Evolutionary conservation across 2,113 vertebrate species (phyloP), one percentile per base, ranked within the genome.

Genomic region (Megalops atlanticus): DNA sequence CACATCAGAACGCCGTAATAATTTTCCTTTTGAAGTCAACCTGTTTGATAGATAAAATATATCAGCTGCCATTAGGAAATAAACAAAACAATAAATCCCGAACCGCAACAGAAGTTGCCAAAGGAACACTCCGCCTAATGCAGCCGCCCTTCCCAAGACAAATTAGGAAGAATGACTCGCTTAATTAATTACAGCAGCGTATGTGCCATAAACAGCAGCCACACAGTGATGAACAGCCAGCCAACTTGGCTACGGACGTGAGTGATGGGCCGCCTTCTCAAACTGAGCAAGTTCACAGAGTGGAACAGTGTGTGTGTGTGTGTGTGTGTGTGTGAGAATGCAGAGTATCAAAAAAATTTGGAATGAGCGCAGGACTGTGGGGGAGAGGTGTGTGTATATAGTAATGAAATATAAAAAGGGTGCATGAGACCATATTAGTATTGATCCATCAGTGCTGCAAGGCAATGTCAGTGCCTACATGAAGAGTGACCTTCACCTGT

Each of bases 11-110:
- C n/a, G n/a, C n/a, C n/a, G n/a, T n/a, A n/a, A n/a, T n/a, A n/a
- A n/a, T 64, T 31, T 15, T 24, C 58, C 31, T 64, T 64, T 21
- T 10, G n/a, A 64, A 64, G n/a, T 2, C 6, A 64, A 31, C n/a
- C 58, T 64, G 24, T 31, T 31, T 5, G 18, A 4, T 24, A 21
- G n/a, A 24, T 24, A 27, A 58, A 24, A 31, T 64, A 64, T 31
- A 64, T 64, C 58, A 64, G 24, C 8, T n/a, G 58, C 58, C 58
- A 64, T 64, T 64, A 64, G 58, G 18, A 64, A 64, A 64, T 64
- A 64, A 64, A 31, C 58, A n/a, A 64, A 64, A 64, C 31, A n/a
- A 64, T 64, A 64, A 64, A 64, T 64, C 58, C n/a, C n/a, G n/a
- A n/a, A n/a, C n/a, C n/a, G n/a, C n/a, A n/a, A n/a, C n/a, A n/a